Base-by-base conservation (phyloP, 2,888 invertebrate species). In the Cephus spinipes region DNA sequence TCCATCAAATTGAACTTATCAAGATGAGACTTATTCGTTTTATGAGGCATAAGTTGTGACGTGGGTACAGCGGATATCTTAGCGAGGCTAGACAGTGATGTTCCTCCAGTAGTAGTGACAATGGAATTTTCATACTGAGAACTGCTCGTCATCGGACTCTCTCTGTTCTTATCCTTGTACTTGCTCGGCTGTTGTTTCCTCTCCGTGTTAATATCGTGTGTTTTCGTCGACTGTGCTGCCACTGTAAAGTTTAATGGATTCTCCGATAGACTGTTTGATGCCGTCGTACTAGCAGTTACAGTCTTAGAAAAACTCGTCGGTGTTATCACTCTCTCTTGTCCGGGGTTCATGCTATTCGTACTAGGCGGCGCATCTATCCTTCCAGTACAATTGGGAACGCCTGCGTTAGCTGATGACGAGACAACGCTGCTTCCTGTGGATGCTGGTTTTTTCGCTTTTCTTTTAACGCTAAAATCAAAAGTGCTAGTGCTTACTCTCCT, bases 1-100 rank as follows among this genome's bases (percentile, higher is more conserved):
- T 90, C 90, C 84, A 90, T 89, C 23, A 89, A 85, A 82, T 90
- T 89, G 73, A 90, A 89, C 78, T 89, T 90, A 33, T 89, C 89
- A 9, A 82, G 35, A 73, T 85, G 85, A 79, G 74, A 81, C 81
- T 87, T 88, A 23, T 73, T 68, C n/a, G 86, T 85, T 74, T 89
- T 89, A 69, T 87, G 87, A 11, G 89, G 88, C 86, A 89, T 86
- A 11, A 90, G 77, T 80, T 90, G 90, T 31, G 88, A 82, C 31
- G 90, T 89, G 68, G 88, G 88, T n/a, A 88, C 87, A 1, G 87
- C 86, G n/a, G 87, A 84, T 73, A 89, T 89, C 80, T 88, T 88
- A 33, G 88, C 88, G 73, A 88, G 82, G 15, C 84, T 79, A 30
- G 83, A 82, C 80, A 82, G 84, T 23, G 68, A 31, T 12, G 69